phyloP scores from a whole-genome alignment of 2,797 vertebrate genomes.

The Channallabes apus region DNA sequence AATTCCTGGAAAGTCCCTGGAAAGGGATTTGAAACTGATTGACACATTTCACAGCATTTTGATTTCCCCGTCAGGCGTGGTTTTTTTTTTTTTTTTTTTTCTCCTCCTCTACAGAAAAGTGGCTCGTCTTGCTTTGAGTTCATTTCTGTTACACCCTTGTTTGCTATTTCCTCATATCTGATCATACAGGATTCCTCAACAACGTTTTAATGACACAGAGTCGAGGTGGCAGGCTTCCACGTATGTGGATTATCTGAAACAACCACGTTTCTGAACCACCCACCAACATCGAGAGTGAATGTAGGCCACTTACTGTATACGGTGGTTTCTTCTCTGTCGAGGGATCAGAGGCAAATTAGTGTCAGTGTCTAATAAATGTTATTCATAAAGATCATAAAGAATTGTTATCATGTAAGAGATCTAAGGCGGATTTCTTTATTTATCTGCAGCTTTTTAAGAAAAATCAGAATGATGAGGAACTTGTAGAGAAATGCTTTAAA shows the following conservation, averaged over 20 bases:
- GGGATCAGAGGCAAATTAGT: background rate
- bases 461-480: background rate
- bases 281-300: too few relatives aligned
- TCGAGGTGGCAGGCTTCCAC: background rate
- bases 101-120: background rate
- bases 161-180: constrained; percentile 35
- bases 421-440: background rate
- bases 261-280: background rate
- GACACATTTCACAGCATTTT: background rate
- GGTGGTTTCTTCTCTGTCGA: background rate
- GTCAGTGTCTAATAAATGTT: background rate
- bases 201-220: constrained; percentile 1
- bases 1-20: background rate
- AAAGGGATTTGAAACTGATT: background rate
- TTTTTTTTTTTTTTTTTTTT: background rate
- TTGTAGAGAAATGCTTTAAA: too few relatives aligned
- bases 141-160: constrained; percentile 23
- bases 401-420: background rate
- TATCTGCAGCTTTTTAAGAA: background rate
- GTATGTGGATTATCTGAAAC: background rate
- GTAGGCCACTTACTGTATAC: background rate
- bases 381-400: background rate
- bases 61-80: background rate
- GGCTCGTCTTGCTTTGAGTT: background rate
- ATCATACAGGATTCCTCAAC: background rate